These are phyloP conservation scores for Turritopsis dohrnii DNA, from an alignment of 30 jellyfish, hydroid and myxozoan genomes.

Conservation along the genomic window DNA sequence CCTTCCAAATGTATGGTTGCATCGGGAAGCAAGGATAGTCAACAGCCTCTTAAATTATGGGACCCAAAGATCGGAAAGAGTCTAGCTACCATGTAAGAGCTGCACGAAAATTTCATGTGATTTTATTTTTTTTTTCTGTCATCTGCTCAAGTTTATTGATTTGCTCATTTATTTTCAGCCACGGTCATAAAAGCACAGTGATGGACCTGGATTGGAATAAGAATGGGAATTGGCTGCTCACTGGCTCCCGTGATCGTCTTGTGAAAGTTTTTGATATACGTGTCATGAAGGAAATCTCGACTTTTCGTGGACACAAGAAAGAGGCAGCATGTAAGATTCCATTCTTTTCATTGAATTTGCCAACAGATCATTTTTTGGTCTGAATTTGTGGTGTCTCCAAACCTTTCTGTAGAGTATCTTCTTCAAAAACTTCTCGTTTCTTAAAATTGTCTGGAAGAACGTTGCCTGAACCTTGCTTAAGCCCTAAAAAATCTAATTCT, in stretches of 20 bases:
- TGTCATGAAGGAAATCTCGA: conserved; percentile 79
- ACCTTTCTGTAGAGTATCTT: too few relatives aligned
- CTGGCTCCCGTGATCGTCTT: conserved; percentile 98
- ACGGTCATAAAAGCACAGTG: conserved; percentile 93
- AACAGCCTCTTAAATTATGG: conserved; percentile 97
- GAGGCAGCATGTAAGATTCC: conserved; percentile 94
- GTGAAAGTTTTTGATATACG: conserved; percentile 93
- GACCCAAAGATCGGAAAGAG: conserved; percentile 86
- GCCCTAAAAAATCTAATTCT: too few relatives aligned
- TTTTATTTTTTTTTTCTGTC: neutral
- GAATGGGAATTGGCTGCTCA: conserved; percentile 94
- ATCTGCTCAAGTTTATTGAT: too few relatives aligned
- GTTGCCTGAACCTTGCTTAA: too few relatives aligned
- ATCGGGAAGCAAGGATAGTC: conserved; percentile 99
- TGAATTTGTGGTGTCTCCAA: too few relatives aligned
- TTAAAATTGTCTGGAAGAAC: too few relatives aligned
- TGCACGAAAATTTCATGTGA: neutral
- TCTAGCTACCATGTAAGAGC: conserved; percentile 83
- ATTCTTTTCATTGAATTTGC: too few relatives aligned
- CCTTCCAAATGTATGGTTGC: conserved; percentile 91
- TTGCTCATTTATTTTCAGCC: conserved; percentile 36
- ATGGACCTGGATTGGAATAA: conserved; percentile 95
- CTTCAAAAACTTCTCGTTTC: too few relatives aligned
- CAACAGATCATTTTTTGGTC: too few relatives aligned
- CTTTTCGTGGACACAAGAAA: conserved; percentile 97